Evolutionary conservation across 2,888 invertebrate genomes (phyloP), one percentile per base, ranked within the genome.

Genomic region (Drosophila anomelani): DNA sequence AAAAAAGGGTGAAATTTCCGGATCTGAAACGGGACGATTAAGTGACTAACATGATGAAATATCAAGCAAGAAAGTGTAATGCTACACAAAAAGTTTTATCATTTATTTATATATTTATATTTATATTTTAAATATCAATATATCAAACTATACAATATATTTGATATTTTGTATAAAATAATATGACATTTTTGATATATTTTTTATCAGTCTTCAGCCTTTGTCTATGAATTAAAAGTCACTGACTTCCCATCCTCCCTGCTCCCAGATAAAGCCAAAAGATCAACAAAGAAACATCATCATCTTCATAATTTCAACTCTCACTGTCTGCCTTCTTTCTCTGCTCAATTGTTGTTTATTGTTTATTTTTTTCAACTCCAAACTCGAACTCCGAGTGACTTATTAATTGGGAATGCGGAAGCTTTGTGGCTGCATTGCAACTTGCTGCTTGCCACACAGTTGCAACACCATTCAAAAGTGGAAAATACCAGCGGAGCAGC

Each of bases 351-450:
- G 47, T 61, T 63, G 58, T 61, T 75, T 49, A 67, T 69, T 67
- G 32, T 56, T 26, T 60, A 34, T 34, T 32, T 38, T 69, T 26
- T 26, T 26, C 4, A 1, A 26, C 26, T 26, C 4, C 12, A 51
- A 51, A 70, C 44, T 78, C 57, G 47, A 70, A 64, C 62, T 64
- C 12, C 15, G 41, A 56, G 46, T 71, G 80, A 82, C 74, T 76
- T 82, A 80, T 85, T 81, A 71, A 76, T 57, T 53, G 60, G 53
- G 74, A 72, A 74, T 72, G 72, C 74, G 74, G 85, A 81, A 84
- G 77, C 77, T 32, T 55, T 32, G 55, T 23, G 34, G 44, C 44
- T 13, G 12, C 34, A 15, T 49, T 47, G 64, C 20, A 26, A 51
- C 51, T 34, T 20, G 53, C 53, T 38, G 34, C 53, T 26, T 17